Evolutionary conservation across 2,888 invertebrate species (phyloP).

Genomic region (Diarsia dahlii): DNA sequence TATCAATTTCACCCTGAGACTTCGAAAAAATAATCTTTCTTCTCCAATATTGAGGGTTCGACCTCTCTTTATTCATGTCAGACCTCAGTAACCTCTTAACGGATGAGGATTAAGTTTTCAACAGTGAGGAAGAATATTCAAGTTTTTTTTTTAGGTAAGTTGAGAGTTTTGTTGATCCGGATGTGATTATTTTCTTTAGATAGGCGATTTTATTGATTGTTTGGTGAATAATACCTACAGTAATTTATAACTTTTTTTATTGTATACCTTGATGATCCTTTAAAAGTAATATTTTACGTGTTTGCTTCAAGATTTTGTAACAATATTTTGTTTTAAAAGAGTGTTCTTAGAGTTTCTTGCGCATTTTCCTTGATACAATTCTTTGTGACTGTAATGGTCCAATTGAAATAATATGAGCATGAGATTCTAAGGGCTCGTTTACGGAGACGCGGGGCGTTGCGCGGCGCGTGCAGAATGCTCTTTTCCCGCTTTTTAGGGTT

Average conservation of each 20-base stretch:
- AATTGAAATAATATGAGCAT: no score
- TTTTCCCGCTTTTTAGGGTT: no score
- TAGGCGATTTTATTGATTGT: neutral
- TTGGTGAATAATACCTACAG: neutral
- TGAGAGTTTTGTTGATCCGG: conserved; percentile 1
- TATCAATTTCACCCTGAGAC: conserved; percentile 53
- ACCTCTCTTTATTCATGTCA: conserved; percentile 48
- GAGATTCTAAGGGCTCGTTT: no score
- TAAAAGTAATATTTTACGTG: neutral
- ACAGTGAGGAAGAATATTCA: conserved; percentile 16
- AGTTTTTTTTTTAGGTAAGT: conserved; percentile 30
- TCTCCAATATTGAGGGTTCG: conserved; percentile 39
- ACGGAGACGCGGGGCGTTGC: no score
- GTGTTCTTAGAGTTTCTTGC: no score
- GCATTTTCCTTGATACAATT: no score
- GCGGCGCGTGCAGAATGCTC: no score
- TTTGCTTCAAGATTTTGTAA: no score
- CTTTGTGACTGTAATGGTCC: no score
- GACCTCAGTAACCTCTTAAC: conserved; percentile 24
- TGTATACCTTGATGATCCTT: no score
- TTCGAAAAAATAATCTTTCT: conserved; percentile 55
- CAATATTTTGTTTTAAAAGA: no score
- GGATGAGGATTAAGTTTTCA: conserved; percentile 51
- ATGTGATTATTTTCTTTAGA: neutral
- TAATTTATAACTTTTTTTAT: neutral